Evolutionary conservation across 2,888 invertebrate species (phyloP), one percentile per base, ranked within the genome.

Genomic region (Eretmocerus hayati): DNA sequence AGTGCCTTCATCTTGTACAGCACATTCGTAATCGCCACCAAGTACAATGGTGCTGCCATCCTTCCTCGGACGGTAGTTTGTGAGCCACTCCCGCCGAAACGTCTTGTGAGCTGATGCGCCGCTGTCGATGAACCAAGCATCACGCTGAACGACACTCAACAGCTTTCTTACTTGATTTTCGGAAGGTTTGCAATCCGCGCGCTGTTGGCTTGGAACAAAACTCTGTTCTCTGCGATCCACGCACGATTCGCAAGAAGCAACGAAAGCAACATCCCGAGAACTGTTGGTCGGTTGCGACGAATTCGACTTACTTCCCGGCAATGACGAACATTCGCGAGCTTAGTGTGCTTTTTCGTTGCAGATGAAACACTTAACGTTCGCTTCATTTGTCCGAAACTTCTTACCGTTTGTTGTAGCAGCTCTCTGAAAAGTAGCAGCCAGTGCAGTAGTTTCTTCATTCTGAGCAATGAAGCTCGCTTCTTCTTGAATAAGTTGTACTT

Each of bases 101-200:
- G 55, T 55, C 2, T 57, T 56, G 18, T 59, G 59, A 13, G 42
- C 42, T 3, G 56, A 58, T 4, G 55, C 56, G 4, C 57, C 57
- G 30, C 58, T 58, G 42, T 57, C 56, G 37, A 52, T 49, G 18
- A 58, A 16, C 58, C 57, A 58, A 18, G 53, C 46, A 16, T 59
- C 57, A 3, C 32, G 44, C 15, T 6, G 30, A 22, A 53, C 50
- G 23, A 15, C 43, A 16, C 33, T 22, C 46, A 53, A 23, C 13
- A 55, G 31, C 23, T 18, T 33, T 36, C 33, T 11, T 9, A 18
- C 39, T 16, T 36, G 38, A 13, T 38, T 36, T 20, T 16, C 36
- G 26, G 15, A 13, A 8, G 39, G 36, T 35, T 26, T 32, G 18
- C 32, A 9, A 5, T 26, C 33, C 1, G 6, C 9, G 5, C 16